Evolutionary conservation across 2,888 invertebrate species (phyloP).

Genomic region (Heliothis peltigera): DNA sequence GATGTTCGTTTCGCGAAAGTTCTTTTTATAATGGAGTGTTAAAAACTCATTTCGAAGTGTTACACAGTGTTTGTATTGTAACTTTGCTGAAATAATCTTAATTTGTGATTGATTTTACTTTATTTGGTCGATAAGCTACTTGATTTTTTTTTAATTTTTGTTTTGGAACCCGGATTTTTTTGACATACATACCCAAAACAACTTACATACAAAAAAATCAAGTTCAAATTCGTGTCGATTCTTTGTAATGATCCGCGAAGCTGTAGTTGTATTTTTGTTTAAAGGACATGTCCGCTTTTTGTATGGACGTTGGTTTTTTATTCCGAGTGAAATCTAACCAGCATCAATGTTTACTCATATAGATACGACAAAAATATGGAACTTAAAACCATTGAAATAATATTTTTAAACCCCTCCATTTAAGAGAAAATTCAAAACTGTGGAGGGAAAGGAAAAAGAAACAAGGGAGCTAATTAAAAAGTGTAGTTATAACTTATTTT

Average conservation of each 20-base stretch:
- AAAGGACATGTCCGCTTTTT: too few species aligned
- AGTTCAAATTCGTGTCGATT: constrained; percentile 35
- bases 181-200: constrained; percentile 1
- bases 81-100: constrained; percentile 57
- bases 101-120: constrained; percentile 56
- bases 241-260: constrained; percentile 27
- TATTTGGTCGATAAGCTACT: constrained; percentile 53
- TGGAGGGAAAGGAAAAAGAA: too few species aligned
- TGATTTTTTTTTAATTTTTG: constrained; percentile 55
- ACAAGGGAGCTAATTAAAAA: too few species aligned
- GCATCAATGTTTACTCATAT: too few species aligned
- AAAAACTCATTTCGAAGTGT: constrained; percentile 53
- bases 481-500: too few species aligned
- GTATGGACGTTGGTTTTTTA: too few species aligned
- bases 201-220: constrained; percentile 17
- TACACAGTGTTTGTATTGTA: constrained; percentile 54
- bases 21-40: constrained; percentile 56
- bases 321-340: too few species aligned
- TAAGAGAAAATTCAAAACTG: too few species aligned
- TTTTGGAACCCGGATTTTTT: constrained; percentile 19
- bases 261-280: too few species aligned
- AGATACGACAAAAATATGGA: too few species aligned
- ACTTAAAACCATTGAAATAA: too few species aligned
- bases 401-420: too few species aligned
- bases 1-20: constrained; percentile 63